Conservation (phyloP, 2,888 invertebrate genomes). For the Lymantria dispar region DNA sequence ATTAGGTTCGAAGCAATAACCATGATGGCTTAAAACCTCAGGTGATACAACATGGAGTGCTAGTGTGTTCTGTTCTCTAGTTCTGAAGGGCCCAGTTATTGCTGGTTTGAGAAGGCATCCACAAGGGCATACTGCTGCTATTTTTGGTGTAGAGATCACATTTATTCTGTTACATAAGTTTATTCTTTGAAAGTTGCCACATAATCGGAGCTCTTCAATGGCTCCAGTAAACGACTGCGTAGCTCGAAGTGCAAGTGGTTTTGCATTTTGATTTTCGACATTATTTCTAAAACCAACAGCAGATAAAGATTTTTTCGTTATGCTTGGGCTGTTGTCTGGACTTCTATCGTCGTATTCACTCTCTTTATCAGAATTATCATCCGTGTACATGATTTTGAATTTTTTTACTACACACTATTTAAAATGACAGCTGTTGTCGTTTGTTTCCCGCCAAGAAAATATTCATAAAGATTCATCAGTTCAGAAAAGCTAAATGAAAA, state of each 20-base stretch:
- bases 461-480: background rate
- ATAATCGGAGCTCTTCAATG: slow-evolving; percentile 63
- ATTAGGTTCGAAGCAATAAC: slow-evolving; percentile 77
- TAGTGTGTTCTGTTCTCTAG: slow-evolving; percentile 66
- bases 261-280: slow-evolving; percentile 56
- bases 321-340: slow-evolving; percentile 57
- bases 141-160: slow-evolving; percentile 50
- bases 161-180: slow-evolving; percentile 60
- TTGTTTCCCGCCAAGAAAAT: slow-evolving; percentile 46
- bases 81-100: slow-evolving; percentile 61
- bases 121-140: slow-evolving; percentile 66
- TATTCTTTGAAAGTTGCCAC: slow-evolving; percentile 63
- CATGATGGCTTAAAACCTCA: slow-evolving; percentile 80
- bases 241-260: slow-evolving; percentile 65
- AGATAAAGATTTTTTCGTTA: slow-evolving; percentile 71
- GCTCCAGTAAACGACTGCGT: slow-evolving; percentile 74
- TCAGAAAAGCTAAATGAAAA: no score
- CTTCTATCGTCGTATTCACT: slow-evolving; percentile 66
- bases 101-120: slow-evolving; percentile 66
- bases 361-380: slow-evolving; percentile 71
- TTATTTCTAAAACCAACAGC: slow-evolving; percentile 67
- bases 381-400: slow-evolving; percentile 62
- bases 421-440: slow-evolving; percentile 44
- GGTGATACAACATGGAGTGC: slow-evolving; percentile 75
- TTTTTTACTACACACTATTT: slow-evolving; percentile 28